Evolutionary conservation across 2,113 vertebrate genomes (phyloP).

Genomic region (rat (Rattus norvegicus)): DNA sequence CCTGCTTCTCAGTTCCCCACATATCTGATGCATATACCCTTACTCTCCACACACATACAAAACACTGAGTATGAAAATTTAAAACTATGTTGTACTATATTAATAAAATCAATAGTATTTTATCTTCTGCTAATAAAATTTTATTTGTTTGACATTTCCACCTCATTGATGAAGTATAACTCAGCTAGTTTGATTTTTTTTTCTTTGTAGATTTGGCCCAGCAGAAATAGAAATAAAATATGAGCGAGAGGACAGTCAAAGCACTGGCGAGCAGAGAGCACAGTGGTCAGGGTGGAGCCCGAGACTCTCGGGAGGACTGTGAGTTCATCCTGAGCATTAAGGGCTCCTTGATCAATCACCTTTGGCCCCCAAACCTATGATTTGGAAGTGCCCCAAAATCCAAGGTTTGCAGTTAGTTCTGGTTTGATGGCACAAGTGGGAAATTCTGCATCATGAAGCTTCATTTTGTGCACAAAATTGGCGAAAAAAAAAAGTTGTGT

Average conservation of each 20-base stretch:
- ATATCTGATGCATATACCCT: background rate
- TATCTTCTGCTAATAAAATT: background rate
- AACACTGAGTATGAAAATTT: background rate
- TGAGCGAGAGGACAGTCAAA: background rate
- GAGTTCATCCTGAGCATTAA: background rate
- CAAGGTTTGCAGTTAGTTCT: background rate
- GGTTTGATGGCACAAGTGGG: background rate
- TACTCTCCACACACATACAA: background rate
- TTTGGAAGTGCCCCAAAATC: background rate
- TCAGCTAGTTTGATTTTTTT: background rate
- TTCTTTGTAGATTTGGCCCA: background rate
- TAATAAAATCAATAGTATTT: background rate
- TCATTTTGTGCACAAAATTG: background rate
- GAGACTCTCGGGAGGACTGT: too few relatives aligned
- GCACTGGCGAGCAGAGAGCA: background rate
- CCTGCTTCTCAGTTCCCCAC: background rate
- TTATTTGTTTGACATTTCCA: background rate
- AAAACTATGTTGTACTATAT: background rate
- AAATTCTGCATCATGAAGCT: background rate
- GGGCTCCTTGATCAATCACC: background rate
- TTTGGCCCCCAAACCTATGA: background rate
- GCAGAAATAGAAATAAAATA: constrained; percentile 14
- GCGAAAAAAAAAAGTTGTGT: constrained; percentile 5
- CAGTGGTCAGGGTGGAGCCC: background rate
- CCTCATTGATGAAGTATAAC: background rate